Percentiles rank a stretch among this genome's conserved stretches.
Conservation (phyloP, 2,797 vertebrate species). For the Xiphophorus birchmanni region DNA sequence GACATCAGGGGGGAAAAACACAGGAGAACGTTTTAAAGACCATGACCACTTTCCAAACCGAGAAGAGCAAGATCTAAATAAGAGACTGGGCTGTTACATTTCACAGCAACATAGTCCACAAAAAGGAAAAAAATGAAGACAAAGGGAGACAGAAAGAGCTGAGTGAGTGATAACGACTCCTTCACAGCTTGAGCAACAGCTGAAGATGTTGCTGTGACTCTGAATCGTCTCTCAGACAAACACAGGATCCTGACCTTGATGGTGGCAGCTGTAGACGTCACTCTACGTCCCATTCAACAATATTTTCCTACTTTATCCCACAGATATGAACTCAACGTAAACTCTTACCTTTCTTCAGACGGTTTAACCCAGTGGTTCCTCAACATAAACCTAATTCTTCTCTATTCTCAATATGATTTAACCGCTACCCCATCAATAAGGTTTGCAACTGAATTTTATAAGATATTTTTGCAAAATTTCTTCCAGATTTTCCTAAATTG, state of each 20-base stretch:
- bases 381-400: not conserved
- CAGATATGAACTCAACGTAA: not conserved
- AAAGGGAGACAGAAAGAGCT: slow-evolving; percentile 2
- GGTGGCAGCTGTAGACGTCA: slow-evolving; percentile 66
- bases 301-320: not conserved
- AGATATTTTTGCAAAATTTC: not conserved
- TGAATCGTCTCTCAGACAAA: slow-evolving; percentile 46
- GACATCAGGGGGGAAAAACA: slow-evolving; percentile 15
- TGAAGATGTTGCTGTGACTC: slow-evolving; percentile 69
- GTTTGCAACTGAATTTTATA: not conserved
- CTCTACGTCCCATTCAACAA: slow-evolving; percentile 30
- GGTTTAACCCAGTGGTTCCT: not conserved
- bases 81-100: not conserved
- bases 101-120: not conserved
- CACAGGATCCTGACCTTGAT: slow-evolving; percentile 45
- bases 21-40: slow-evolving; percentile 27
- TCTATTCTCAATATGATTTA: too few species aligned
- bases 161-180: slow-evolving; percentile 36
- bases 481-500: not conserved
- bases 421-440: too few species aligned
- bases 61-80: slow-evolving; percentile 16
- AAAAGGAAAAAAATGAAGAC: not conserved
- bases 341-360: not conserved
- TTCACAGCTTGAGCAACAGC: slow-evolving; percentile 63
- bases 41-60: slow-evolving; percentile 5